Evolutionary conservation across 2,113 vertebrate species (phyloP), one percentile per base, ranked within the genome.

Genomic region (Platanista minor): DNA sequence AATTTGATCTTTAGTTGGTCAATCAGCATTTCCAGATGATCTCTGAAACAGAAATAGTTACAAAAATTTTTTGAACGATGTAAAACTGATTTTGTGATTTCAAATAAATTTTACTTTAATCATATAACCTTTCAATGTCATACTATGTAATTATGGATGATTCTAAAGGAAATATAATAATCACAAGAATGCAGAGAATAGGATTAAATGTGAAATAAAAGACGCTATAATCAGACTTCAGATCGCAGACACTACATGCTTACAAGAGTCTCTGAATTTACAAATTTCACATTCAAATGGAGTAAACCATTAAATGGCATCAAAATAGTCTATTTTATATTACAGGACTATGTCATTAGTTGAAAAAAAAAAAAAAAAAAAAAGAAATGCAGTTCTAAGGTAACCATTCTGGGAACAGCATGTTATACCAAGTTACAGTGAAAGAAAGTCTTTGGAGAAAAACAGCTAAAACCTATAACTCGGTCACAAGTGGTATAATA

Each of bases 1-100:
- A 99, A 98, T 92, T 99, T 99, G 93, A 98, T 98, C 98, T 99
- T 99, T 90, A 99, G 98, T 97, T 99, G 99, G 39, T 99, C 99
- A 97, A 99, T 97, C 97, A 99, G 88, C 93, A 96, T 98, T 98
- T 99, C 98, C 97, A 99, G 97, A 88, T 99, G 99, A 97, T 99
- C 99, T 97, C 99, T 99, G 92, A 64, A 97, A 14, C 17, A 97
- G 0, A 91, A 41, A 77, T 25, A 95, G 90, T 11, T 46, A 3
- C 49, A 57, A 1, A 64, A 91, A 77, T 6, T 23, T 87, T 94
- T 75, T 92, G 10, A 69, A 97, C 96, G 59, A 0, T 13, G 74
- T 46, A 31, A 75, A 41, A 31, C n/a, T 90, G 39, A 72, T 92
- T 96, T 81, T 92, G 46, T 96, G 89, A 14, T 25, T 90, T 33